Evolutionary conservation across 2,888 invertebrate species (phyloP), one percentile per base, ranked within the genome.

Genomic region (Pinctada fucata): DNA sequence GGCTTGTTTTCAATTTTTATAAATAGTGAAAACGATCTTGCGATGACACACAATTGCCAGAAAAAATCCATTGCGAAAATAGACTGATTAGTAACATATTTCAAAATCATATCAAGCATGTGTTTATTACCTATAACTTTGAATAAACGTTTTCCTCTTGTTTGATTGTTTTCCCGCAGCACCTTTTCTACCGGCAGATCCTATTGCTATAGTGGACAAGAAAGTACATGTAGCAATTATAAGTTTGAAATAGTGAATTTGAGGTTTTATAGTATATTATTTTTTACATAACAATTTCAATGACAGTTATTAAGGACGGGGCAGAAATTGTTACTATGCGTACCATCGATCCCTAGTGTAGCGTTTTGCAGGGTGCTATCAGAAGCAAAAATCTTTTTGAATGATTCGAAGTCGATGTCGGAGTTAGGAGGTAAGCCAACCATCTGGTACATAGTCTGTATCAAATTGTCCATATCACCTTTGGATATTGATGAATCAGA

Each of bases 301-400:
- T 31, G 31, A 31, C 31, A 31, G 31, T 31, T 31, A 31, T 31
- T 31, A 31, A 31, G 31, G 31, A 31, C 31, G 31, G 31, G 31
- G 31, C 31, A 31, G 31, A 31, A 31, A 31, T 31, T 31, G 31
- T 31, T 31, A 31, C 31, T 31, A 31, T 31, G 31, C 31, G 31
- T 81, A 88, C 88, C 86, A 72, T 83, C 81, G 13, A 85, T 81
- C n/a, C 79, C 72, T 1, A 89, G 72, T 5, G 88, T 86, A 10
- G 88, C 87, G 3, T 84, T 80, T 51, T 87, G 84, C 4, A 89
- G 75, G 0, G 86, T 87, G 5, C 74, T 72, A 2, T 85, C 83
- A 0, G 86, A 84, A 5, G 85, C 86, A 74, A 89, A 89, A 3
- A 89, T 82, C 51, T 81, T 84, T 67, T 84, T 80, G 79, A 89